Base-by-base conservation (phyloP, 2,797 vertebrate genomes). In the Danio jaintianensis region DNA sequence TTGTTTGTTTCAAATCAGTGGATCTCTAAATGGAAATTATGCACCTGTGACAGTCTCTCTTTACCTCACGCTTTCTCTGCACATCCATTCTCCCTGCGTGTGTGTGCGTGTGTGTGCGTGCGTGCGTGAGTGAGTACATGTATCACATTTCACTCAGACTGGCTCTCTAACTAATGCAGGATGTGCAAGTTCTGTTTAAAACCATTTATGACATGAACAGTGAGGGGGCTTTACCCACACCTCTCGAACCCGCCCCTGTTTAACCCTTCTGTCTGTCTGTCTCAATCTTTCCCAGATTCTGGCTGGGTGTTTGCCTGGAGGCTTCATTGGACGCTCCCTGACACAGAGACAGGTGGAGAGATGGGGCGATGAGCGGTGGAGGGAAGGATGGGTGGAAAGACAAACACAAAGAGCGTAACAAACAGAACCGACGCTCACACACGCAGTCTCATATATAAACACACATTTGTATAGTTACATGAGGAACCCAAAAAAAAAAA, bases 141-240 rank as follows among this genome's bases (percentile, higher is more conserved):
- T 71, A 48, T 84, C 83, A 84, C 81, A 85, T 83, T 85, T 82
- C 75, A 76, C 59, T 80, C 85, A 83, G 74, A 85, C 81, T 81
- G 83, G 81, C 83, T 83, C 85, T 81, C 64, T 83, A 79, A 75
- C 86, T 76, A 84, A 89, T 88, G 93, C 86, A 88, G 78, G 87
- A 92, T 89, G 88, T 91, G 91, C 90, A 93, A 93, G 91, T 87
- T 88, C 86, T 88, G 89, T 91, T 91, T 89, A 88, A 87, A 91
- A 91, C 91, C 92, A 90, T 87, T 88, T 82, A 82, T 83, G 63
- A 89, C 88, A 83, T 85, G 88, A 88, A 92, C 89, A 91, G 86
- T 82, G 66, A 81, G 85, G 86, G 85, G 79, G 80, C 59, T 59
- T 47, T 18, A 18, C 69, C 59, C 52, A 6, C 20, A 66, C 43